These are phyloP conservation scores for Cephus cinctus DNA, from an alignment of 1,140 invertebrate genomes.

Conservation along the genomic window DNA sequence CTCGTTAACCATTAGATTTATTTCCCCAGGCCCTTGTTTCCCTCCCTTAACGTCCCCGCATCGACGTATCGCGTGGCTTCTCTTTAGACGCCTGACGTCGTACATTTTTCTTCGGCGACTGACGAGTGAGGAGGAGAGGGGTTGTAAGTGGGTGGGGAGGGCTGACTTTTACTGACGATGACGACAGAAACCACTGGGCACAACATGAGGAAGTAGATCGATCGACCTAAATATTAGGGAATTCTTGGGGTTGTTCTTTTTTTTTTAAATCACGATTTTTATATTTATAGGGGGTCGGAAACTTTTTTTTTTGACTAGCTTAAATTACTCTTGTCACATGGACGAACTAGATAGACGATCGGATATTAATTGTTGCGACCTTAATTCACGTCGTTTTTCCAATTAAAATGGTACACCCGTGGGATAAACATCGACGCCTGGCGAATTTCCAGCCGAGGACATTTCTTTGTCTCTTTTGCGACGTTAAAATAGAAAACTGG, in stretches of 20 bases:
- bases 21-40: no score
- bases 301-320: no score
- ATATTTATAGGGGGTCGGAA: no score
- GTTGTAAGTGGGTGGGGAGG: no score
- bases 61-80: background rate
- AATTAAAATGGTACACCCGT: constrained; percentile 11
- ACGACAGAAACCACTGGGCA: no score
- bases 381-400: background rate
- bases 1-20: constrained; percentile 48
- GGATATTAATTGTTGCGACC: no score
- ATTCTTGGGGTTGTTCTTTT: background rate
- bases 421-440: constrained; percentile 34
- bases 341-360: no score
- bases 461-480: constrained; percentile 34
- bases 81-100: background rate
- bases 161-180: no score
- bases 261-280: background rate
- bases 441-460: constrained; percentile 29
- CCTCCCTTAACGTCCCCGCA: background rate
- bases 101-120: background rate
- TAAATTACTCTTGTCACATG: no score
- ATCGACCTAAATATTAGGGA: no score
- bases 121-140: no score
- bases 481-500: constrained; percentile 44
- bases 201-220: no score